phyloP scores from a whole-genome alignment of 2,113 vertebrate species.

The Dermatemys mawii region DNA sequence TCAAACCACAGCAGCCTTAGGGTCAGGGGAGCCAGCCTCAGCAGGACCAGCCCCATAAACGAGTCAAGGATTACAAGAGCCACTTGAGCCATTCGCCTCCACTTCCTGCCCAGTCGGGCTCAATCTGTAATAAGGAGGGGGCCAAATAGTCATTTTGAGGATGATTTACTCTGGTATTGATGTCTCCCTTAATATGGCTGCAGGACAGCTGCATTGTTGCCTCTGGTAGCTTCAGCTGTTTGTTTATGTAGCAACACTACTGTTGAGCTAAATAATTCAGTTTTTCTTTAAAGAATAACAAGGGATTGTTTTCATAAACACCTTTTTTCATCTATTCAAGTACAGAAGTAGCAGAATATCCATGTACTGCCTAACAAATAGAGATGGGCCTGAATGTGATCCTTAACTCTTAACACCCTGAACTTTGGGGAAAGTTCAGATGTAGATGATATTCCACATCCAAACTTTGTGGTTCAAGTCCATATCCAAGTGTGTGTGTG shows the following conservation, averaged over 20 bases:
- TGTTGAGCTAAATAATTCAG: neutral
- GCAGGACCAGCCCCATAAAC: too few relatives aligned
- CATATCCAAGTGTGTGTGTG: neutral
- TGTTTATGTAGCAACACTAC: neutral
- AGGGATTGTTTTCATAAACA: neutral
- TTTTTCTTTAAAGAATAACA: neutral
- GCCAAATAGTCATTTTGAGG: neutral
- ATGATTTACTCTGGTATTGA: neutral
- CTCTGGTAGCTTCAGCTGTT: neutral
- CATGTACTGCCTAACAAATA: neutral
- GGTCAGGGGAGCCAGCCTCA: too few relatives aligned
- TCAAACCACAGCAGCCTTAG: too few relatives aligned
- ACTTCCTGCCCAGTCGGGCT: too few relatives aligned
- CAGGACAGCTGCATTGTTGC: neutral
- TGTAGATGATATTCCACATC: neutral
- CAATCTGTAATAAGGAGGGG: too few relatives aligned
- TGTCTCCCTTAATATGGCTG: neutral
- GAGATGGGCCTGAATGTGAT: neutral
- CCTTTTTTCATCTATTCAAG: neutral
- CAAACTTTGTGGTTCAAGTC: neutral
- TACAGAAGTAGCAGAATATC: neutral
- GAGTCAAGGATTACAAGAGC: too few relatives aligned
- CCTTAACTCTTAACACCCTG: neutral
- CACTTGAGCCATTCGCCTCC: too few relatives aligned
- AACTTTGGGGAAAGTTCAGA: neutral